Evolutionary conservation across 1,140 invertebrate genomes (phyloP).

Genomic region (Cherax quadricarinatus): DNA sequence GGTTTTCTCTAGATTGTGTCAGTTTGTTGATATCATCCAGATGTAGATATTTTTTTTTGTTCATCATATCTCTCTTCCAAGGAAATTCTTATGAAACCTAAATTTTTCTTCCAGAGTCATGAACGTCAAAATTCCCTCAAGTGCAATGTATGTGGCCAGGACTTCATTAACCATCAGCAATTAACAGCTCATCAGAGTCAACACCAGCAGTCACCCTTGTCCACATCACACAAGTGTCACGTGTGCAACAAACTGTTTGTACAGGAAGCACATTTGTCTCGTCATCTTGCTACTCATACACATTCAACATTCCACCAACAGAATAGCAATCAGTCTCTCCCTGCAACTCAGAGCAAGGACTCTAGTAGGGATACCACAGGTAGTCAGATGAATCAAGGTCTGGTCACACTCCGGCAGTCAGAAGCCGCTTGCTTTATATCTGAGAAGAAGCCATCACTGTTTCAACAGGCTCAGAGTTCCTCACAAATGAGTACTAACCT

Average conservation of each 20-base stretch:
- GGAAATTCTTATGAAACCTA: too few relatives aligned
- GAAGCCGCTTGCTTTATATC: constrained; percentile 8
- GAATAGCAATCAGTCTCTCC: constrained; percentile 10
- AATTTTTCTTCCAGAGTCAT: constrained; percentile 39
- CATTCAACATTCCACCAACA: constrained; percentile 18
- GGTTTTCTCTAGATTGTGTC: too few relatives aligned
- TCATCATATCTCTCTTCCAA: too few relatives aligned
- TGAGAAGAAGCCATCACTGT: neutral
- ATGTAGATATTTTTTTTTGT: too few relatives aligned
- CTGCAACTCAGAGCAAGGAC: constrained; percentile 16
- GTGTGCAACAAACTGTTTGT: constrained; percentile 51
- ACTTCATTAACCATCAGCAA: constrained; percentile 55
- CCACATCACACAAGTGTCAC: constrained; percentile 26
- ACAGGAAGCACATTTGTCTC: constrained; percentile 38
- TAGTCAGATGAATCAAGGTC: neutral
- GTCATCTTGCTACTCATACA: constrained; percentile 47
- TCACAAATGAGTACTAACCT: constrained; percentile 20
- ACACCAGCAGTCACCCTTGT: neutral
- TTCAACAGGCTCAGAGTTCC: constrained; percentile 3
- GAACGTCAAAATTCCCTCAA: constrained; percentile 51
- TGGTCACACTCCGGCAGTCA: neutral
- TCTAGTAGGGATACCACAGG: neutral
- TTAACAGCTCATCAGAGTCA: constrained; percentile 48
- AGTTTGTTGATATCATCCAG: too few relatives aligned
- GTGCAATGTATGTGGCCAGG: constrained; percentile 51